These are phyloP conservation scores for Calcarius lapponicus DNA, from an alignment of 2,797 vertebrate genomes.

Conservation along the genomic window DNA sequence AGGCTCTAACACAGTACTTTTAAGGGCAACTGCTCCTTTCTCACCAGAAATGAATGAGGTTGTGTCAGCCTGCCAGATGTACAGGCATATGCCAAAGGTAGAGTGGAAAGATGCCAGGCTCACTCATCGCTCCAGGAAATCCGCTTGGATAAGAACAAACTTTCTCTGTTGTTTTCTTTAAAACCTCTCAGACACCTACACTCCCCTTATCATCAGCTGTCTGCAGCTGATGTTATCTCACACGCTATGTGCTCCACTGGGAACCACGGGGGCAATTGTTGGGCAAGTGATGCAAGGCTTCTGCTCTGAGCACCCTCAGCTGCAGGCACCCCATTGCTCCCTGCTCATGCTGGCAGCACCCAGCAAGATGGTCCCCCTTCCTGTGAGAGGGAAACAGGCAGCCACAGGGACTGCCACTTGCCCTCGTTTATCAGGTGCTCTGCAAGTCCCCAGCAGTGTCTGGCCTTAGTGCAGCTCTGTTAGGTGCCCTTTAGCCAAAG, in stretches of 20 bases:
- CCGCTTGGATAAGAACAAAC: constrained; percentile 23
- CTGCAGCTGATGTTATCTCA: constrained; percentile 5
- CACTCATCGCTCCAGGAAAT: constrained; percentile 39
- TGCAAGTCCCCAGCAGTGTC: background rate
- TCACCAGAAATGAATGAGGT: background rate
- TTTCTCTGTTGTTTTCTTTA: constrained; percentile 16
- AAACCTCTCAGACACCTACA: constrained; percentile 4
- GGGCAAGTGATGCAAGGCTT: background rate
- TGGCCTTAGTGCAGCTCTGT: background rate
- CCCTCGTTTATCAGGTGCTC: background rate
- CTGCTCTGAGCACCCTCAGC: background rate
- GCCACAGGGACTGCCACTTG: background rate
- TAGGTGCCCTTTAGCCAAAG: background rate
- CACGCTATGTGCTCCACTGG: background rate
- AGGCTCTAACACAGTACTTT: background rate
- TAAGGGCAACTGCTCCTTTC: background rate
- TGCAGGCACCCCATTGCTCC: background rate
- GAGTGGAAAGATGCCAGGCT: background rate
- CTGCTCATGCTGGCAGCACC: background rate
- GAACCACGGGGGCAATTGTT: background rate
- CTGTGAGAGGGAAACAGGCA: background rate
- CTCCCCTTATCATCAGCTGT: background rate
- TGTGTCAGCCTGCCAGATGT: background rate
- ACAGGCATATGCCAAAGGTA: background rate
- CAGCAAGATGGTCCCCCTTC: background rate